phyloP scores from a whole-genome alignment of 2,797 vertebrate genomes.

The Linurgus olivaceus region DNA sequence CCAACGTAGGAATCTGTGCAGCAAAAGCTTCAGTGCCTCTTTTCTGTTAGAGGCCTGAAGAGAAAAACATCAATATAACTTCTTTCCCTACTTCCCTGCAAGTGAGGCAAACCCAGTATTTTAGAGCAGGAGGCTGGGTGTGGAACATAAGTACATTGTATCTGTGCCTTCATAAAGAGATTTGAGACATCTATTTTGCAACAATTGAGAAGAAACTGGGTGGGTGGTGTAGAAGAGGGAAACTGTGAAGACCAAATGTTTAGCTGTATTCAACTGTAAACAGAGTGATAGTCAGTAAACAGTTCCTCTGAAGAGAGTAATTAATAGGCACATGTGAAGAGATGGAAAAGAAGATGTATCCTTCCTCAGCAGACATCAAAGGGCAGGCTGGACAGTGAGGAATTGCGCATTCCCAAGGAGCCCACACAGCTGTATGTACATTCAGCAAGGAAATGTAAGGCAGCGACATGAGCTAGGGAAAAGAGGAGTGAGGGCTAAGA shows the following conservation, averaged over 20 bases:
- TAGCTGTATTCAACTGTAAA: constrained; percentile 60
- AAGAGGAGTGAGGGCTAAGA: not conserved
- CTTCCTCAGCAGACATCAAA: constrained; percentile 66
- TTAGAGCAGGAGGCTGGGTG: not conserved
- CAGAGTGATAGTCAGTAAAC: constrained; percentile 66
- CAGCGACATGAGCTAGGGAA: not conserved
- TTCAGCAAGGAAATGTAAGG: not conserved
- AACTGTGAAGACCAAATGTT: constrained; percentile 69
- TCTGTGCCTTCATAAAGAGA: not conserved
- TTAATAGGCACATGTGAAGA: constrained; percentile 71
- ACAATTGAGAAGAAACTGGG: constrained; percentile 43
- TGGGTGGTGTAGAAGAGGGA: constrained; percentile 39
- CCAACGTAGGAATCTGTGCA: not conserved
- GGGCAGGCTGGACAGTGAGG: constrained; percentile 54
- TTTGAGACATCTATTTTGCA: constrained; percentile 44
- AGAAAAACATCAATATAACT: not conserved
- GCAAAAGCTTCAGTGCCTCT: not conserved
- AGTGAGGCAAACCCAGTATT: not conserved
- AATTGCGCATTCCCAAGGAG: not conserved
- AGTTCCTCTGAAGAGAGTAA: constrained; percentile 67
- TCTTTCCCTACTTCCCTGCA: not conserved
- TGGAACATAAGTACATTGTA: not conserved
- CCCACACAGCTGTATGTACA: constrained; percentile 39
- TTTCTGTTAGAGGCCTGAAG: not conserved
- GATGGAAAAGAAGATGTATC: constrained; percentile 64